These are phyloP conservation scores for Pristionchus exspectatus DNA, from an alignment of 2,888 invertebrate species.

Conservation along the genomic window DNA sequence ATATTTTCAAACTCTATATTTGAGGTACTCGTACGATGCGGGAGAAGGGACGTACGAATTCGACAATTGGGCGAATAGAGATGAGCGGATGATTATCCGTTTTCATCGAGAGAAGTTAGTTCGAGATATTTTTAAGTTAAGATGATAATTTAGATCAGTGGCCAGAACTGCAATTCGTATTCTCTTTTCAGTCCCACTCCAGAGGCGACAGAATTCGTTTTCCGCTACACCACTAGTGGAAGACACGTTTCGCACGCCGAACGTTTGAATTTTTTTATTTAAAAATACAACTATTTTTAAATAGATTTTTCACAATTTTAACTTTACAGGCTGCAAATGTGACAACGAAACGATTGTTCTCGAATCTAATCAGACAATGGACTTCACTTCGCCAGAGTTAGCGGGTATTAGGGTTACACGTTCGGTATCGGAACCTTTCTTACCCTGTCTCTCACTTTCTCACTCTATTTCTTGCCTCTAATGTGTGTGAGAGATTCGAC, in stretches of 20 bases:
- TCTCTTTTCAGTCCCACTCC: not conserved
- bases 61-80: not conserved
- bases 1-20: not conserved
- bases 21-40: not conserved
- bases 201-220: not conserved
- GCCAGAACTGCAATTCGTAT: too few species aligned
- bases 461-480: not conserved
- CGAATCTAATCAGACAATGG: not conserved
- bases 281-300: too few species aligned
- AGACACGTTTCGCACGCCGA: not conserved
- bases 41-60: not conserved
- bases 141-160: too few species aligned
- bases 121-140: too few species aligned
- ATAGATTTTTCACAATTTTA: not conserved
- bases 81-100: not conserved
- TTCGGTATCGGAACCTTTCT: not conserved
- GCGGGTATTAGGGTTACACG: not conserved
- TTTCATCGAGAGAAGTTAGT: conserved; percentile 18
- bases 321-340: conserved; percentile 9
- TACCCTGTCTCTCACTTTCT: not conserved
- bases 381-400: not conserved
- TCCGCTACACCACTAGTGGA: not conserved
- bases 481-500: not conserved
- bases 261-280: not conserved
- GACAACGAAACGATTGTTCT: not conserved